phyloP scores from a whole-genome alignment of 92 coral and sea anemone genomes.

The Phenganax marumi region DNA sequence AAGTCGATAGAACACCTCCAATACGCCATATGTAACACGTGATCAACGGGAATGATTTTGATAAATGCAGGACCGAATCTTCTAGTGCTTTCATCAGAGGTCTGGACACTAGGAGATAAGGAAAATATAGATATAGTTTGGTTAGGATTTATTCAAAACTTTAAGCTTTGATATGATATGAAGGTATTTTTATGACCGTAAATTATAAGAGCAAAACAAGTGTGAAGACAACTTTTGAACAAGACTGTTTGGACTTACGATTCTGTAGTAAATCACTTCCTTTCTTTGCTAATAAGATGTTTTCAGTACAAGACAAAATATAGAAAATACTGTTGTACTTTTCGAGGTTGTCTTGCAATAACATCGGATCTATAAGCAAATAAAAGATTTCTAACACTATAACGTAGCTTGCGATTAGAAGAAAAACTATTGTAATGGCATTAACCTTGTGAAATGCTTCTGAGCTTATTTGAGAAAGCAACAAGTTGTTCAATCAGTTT shows the following conservation, averaged over 20 bases:
- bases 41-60: conserved; percentile 65
- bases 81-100: conserved; percentile 53
- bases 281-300: conserved; percentile 25
- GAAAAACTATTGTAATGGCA: neutral
- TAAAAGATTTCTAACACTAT: neutral
- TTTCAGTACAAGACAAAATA: conserved; percentile 51
- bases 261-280: neutral
- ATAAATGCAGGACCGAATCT: conserved; percentile 64
- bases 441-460: conserved; percentile 40
- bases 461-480: conserved; percentile 9
- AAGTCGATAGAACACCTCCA: conserved; percentile 50
- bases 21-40: conserved; percentile 66
- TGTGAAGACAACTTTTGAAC: neutral
- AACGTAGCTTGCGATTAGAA: neutral
- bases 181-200: neutral
- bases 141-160: neutral
- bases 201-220: neutral
- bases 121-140: neutral
- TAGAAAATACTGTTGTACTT: conserved; percentile 43
- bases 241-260: neutral
- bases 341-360: neutral
- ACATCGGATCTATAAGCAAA: conserved; percentile 20
- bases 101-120: conserved; percentile 34
- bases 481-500: conserved; percentile 22
- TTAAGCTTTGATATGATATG: neutral